These are phyloP conservation scores for Hipparchia semele DNA, from an alignment of 2,888 invertebrate genomes.

Conservation along the genomic window DNA sequence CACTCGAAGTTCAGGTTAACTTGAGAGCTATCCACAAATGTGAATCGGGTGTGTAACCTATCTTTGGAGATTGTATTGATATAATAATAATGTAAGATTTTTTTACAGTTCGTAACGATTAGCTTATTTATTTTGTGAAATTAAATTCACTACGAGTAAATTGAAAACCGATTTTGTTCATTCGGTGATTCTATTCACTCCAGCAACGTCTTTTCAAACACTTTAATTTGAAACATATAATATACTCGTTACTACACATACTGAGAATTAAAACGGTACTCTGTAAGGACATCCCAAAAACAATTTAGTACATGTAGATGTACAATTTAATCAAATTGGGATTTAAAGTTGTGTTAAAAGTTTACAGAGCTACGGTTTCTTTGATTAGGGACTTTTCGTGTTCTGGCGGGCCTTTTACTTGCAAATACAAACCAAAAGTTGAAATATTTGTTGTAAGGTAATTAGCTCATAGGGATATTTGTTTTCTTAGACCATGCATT, in stretches of 20 bases:
- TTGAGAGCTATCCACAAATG: slow-evolving; percentile 54
- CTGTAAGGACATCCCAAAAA: too few relatives aligned
- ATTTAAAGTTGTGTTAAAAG: background rate
- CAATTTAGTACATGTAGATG: too few relatives aligned
- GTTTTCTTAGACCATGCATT: background rate
- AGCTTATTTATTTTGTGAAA: too few relatives aligned
- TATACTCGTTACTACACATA: too few relatives aligned
- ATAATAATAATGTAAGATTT: too few relatives aligned
- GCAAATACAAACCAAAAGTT: slow-evolving; percentile 10
- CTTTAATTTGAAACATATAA: too few relatives aligned
- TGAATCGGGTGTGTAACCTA: slow-evolving; percentile 32
- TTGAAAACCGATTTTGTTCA: too few relatives aligned
- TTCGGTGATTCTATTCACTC: too few relatives aligned
- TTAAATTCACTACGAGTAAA: too few relatives aligned
- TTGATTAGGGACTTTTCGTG: slow-evolving; percentile 4
- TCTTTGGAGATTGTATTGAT: background rate
- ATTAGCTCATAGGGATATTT: slow-evolving; percentile 7
- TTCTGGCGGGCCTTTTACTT: background rate
- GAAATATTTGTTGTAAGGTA: background rate
- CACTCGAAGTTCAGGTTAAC: slow-evolving; percentile 59
- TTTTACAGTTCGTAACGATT: too few relatives aligned
- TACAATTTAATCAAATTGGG: background rate
- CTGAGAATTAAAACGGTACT: too few relatives aligned
- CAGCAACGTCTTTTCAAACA: too few relatives aligned
- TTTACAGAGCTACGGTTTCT: background rate